Evolutionary conservation across 2,888 invertebrate species (phyloP).

Genomic region (Hermaeophaga mercurialis): DNA sequence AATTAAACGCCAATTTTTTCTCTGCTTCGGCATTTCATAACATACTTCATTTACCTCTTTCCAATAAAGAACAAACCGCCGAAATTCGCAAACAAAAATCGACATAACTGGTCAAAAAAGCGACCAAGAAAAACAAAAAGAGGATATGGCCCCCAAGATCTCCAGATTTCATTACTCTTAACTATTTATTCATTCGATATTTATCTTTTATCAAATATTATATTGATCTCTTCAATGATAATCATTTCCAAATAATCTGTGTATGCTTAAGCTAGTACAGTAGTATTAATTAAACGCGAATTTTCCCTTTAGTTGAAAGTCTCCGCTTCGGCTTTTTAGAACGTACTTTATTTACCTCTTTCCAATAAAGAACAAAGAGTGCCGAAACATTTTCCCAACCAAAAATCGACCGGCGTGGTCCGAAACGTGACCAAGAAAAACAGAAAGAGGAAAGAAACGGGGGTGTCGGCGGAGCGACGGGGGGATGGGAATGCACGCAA

Average conservation of each 20-base stretch:
- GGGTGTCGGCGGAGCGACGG: background rate
- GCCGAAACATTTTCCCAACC: constrained; percentile 8
- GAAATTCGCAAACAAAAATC: constrained; percentile 12
- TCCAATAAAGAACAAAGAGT: background rate
- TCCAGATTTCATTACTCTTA: too few relatives aligned
- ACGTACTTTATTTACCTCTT: constrained; percentile 6
- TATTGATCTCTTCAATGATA: too few relatives aligned
- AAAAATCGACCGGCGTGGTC: constrained; percentile 9
- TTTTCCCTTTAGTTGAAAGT: too few relatives aligned
- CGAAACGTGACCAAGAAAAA: constrained; percentile 17
- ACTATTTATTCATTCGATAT: too few relatives aligned
- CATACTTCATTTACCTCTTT: constrained; percentile 5
- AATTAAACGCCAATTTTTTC: too few relatives aligned
- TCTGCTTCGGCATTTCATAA: too few relatives aligned
- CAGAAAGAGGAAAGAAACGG: constrained; percentile 14
- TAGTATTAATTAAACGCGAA: too few relatives aligned
- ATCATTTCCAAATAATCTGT: too few relatives aligned
- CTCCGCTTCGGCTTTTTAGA: too few relatives aligned
- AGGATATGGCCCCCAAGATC: too few relatives aligned
- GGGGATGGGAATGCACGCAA: constrained; percentile 25
- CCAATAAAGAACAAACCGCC: background rate
- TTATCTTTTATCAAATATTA: too few relatives aligned
- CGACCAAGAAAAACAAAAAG: constrained; percentile 18
- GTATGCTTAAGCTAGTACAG: too few relatives aligned
- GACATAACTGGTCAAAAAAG: constrained; percentile 6